These are phyloP conservation scores for Drosophila parthenogenetica DNA, from an alignment of 2,888 invertebrate genomes.

Conservation along the genomic window DNA sequence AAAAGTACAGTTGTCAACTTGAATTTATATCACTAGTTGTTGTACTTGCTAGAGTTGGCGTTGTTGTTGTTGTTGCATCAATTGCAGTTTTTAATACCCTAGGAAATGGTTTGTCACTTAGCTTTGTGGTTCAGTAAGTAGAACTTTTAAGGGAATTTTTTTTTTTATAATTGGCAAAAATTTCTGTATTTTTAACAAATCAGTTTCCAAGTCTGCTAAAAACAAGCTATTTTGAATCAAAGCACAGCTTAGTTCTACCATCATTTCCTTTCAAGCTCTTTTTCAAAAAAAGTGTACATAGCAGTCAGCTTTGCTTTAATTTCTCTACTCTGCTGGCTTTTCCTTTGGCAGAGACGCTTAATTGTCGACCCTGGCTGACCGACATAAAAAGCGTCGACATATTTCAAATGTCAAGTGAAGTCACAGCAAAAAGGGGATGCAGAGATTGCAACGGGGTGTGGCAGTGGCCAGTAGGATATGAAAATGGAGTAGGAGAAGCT, in stretches of 20 bases:
- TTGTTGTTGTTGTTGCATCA: background rate
- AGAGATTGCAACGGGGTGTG: constrained; percentile 1
- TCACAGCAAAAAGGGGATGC: background rate
- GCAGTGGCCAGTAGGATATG: constrained; percentile 2
- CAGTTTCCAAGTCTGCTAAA: too few species aligned
- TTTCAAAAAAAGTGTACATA: constrained; percentile 24
- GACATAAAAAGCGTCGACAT: constrained; percentile 73
- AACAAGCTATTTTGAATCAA: background rate
- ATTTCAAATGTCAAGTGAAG: constrained; percentile 71
- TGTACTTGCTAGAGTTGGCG: constrained; percentile 10
- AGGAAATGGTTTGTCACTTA: background rate
- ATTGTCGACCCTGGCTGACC: constrained; percentile 63
- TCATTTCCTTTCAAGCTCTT: background rate
- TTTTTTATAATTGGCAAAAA: too few species aligned
- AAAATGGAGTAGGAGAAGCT: too few species aligned
- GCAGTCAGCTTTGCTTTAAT: background rate
- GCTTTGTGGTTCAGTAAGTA: background rate
- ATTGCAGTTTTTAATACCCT: constrained; percentile 31
- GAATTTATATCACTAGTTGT: constrained; percentile 45
- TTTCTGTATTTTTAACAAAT: too few species aligned
- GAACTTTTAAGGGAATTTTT: too few species aligned
- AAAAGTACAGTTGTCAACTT: constrained; percentile 54
- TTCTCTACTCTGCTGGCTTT: constrained; percentile 12
- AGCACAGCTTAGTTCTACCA: background rate
- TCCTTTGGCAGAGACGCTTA: constrained; percentile 49